Evolutionary conservation across 2,113 vertebrate species (phyloP).

Genomic region (Phalacrocorax brasilianus): DNA sequence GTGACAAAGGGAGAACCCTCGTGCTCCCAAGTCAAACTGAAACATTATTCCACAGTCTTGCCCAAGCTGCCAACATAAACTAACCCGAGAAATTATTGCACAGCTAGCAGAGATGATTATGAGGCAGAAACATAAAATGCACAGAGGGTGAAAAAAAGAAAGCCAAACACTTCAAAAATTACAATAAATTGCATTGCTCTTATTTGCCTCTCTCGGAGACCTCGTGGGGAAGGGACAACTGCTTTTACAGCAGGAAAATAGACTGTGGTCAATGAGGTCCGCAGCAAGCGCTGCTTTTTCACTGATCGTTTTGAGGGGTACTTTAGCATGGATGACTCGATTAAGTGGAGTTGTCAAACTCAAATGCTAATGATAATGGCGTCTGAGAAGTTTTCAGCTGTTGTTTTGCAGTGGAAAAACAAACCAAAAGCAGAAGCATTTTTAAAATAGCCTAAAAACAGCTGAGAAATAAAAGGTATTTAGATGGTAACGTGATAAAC

Average conservation of each 20-base stretch:
- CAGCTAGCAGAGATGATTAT: background rate
- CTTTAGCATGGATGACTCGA: background rate
- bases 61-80: background rate
- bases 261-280: accelerated
- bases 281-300: background rate
- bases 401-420: slow-evolving; percentile 71
- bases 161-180: background rate
- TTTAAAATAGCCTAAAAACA: slow-evolving; percentile 72
- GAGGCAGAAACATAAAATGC: background rate
- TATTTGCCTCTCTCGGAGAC: background rate
- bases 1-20: background rate
- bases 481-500: slow-evolving; percentile 72
- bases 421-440: slow-evolving; percentile 67
- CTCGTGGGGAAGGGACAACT: background rate
- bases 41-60: background rate
- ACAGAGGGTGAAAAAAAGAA: background rate
- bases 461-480: slow-evolving; percentile 69
- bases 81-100: background rate
- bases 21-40: background rate
- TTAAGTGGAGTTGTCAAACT: background rate
- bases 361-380: background rate
- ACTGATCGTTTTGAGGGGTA: background rate
- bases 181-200: background rate
- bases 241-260: background rate
- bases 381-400: slow-evolving; percentile 67